Conservation (phyloP, 2,113 vertebrate species). For the Passer domesticus region DNA sequence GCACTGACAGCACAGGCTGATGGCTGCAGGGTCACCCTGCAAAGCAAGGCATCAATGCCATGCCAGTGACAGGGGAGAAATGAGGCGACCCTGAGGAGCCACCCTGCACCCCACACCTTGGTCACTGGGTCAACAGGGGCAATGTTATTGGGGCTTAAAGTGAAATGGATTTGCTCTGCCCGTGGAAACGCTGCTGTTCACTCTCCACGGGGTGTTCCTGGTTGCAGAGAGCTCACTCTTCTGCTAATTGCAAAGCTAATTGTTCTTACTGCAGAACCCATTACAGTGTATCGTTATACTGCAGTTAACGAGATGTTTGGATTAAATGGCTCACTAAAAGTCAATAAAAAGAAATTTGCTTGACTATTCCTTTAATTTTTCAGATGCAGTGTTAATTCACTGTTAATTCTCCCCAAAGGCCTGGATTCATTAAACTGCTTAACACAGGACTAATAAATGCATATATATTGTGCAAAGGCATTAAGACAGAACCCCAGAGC, state of each 20-base stretch:
- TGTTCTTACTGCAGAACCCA: slow-evolving; percentile 81
- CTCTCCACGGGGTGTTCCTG: neutral
- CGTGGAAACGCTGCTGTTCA: neutral
- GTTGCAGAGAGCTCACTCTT: slow-evolving; percentile 70
- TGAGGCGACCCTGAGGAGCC: neutral
- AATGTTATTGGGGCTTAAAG: neutral
- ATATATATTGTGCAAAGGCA: neutral
- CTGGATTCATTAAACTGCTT: slow-evolving; percentile 66
- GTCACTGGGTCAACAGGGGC: neutral
- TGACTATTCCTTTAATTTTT: slow-evolving; percentile 77
- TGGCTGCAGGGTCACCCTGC: neutral
- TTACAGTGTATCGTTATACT: slow-evolving; percentile 77
- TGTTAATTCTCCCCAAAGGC: slow-evolving; percentile 67
- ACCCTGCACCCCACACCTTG: neutral
- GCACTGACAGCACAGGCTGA: neutral
- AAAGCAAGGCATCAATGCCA: neutral
- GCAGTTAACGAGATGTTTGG: slow-evolving; percentile 81
- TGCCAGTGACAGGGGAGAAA: neutral
- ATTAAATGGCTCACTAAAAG: slow-evolving; percentile 82
- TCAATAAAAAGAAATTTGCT: slow-evolving; percentile 83
- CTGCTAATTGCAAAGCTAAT: slow-evolving; percentile 82
- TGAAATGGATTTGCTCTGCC: neutral
- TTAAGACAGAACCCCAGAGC: neutral
- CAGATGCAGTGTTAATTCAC: slow-evolving; percentile 66
- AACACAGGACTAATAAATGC: slow-evolving; percentile 11